Conservation (phyloP, 2,113 vertebrate species). For the Cardinalis cardinalis region DNA sequence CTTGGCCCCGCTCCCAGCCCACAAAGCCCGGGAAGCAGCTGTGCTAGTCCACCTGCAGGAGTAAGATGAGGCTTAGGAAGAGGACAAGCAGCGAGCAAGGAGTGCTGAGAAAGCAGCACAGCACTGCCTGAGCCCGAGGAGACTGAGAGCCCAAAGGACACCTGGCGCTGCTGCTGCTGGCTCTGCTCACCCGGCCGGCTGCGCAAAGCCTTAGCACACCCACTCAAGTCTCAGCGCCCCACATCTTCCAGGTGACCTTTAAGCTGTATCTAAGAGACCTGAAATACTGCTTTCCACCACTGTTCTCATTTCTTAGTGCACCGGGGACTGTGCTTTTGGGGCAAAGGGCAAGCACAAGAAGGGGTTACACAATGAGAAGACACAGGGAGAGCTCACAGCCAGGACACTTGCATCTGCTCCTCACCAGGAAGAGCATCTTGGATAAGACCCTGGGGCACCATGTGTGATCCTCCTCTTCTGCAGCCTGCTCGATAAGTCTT, state of each 20-base stretch:
- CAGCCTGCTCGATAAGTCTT: accelerated
- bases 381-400: accelerated
- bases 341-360: background rate
- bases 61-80: background rate
- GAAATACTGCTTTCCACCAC: background rate
- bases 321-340: background rate
- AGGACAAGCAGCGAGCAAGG: background rate
- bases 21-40: background rate
- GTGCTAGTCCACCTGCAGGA: background rate
- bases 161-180: background rate
- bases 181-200: background rate
- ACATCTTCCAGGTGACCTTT: background rate
- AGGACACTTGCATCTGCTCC: background rate
- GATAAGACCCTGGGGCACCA: background rate
- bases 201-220: background rate
- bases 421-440: background rate
- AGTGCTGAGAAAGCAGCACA: background rate
- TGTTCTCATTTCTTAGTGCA: background rate
- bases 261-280: background rate
- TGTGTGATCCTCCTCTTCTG: background rate
- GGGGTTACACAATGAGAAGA: background rate
- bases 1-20: background rate
- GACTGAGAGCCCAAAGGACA: background rate
- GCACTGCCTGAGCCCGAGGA: background rate
- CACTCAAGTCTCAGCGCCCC: background rate